These are phyloP conservation scores for Pionites leucogaster DNA, from an alignment of 2,113 vertebrate genomes.

Conservation along the genomic window DNA sequence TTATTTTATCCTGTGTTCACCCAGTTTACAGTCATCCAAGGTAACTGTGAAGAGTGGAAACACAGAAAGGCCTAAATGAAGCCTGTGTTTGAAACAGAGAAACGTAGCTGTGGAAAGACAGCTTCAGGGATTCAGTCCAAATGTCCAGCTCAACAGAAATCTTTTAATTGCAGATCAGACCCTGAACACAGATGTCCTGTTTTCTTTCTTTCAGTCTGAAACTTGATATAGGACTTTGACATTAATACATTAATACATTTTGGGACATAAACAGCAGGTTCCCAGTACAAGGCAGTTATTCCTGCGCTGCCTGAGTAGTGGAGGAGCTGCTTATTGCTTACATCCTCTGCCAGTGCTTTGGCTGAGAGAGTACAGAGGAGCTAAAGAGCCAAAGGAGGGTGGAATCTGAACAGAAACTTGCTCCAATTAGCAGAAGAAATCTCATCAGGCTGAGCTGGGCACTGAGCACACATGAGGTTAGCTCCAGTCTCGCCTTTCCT, in stretches of 20 bases:
- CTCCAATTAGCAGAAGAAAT: slow-evolving; percentile 24
- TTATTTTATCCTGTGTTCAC: background rate
- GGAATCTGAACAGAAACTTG: background rate
- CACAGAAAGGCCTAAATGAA: background rate
- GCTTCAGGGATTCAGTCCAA: background rate
- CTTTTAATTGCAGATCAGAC: background rate
- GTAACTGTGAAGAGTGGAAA: background rate
- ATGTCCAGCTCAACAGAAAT: background rate
- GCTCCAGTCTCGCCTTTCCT: background rate
- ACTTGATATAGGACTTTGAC: background rate
- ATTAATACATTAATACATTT: background rate
- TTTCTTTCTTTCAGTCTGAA: background rate
- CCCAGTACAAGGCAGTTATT: background rate
- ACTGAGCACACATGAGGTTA: background rate
- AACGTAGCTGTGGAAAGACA: background rate
- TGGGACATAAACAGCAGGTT: background rate
- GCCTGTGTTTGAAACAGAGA: background rate
- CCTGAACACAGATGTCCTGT: background rate
- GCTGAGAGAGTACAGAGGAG: background rate
- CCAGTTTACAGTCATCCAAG: background rate
- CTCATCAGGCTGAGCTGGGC: background rate
- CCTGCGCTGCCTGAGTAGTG: background rate
- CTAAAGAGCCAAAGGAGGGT: background rate
- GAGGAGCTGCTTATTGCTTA: background rate
- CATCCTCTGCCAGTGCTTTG: background rate